Evolutionary conservation across 2,113 vertebrate genomes (phyloP).

Genomic region (Oceanodroma tethys): DNA sequence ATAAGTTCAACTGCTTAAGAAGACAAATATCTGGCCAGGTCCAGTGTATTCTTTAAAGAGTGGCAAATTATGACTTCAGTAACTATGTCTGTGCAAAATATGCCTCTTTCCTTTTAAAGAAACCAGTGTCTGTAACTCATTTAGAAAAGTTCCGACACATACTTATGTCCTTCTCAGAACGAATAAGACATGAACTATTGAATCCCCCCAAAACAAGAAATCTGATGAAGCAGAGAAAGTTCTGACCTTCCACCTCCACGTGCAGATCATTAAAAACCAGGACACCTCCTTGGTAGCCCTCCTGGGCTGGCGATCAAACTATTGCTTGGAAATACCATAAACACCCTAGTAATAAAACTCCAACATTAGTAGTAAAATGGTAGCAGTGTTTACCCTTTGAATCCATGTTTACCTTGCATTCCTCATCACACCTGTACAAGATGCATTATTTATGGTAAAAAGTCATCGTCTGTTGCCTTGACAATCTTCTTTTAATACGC

Average conservation of each 20-base stretch:
- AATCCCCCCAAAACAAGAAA: constrained; percentile 34
- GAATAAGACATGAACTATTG: constrained; percentile 7
- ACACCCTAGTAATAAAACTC: constrained; percentile 41
- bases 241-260: constrained; percentile 3
- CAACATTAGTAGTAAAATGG: constrained; percentile 8
- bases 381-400: constrained; percentile 42
- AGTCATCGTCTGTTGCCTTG: not conserved
- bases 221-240: constrained; percentile 37
- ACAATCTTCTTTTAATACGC: not conserved
- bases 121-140: constrained; percentile 81
- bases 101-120: constrained; percentile 74
- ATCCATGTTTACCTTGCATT: not conserved
- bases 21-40: constrained; percentile 59
- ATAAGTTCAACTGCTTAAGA: constrained; percentile 15
- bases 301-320: constrained; percentile 50
- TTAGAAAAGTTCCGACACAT: constrained; percentile 51
- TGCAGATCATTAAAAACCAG: constrained; percentile 1
- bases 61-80: constrained; percentile 69
- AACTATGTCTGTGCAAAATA: constrained; percentile 81
- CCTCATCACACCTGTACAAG: constrained; percentile 1
- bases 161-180: constrained; percentile 33
- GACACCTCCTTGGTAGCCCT: constrained; percentile 17
- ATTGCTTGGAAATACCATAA: constrained; percentile 74
- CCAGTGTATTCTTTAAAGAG: constrained; percentile 80
- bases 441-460: not conserved